Evolutionary conservation across 2,888 invertebrate species (phyloP).

Genomic region (Rotaria macrura): DNA sequence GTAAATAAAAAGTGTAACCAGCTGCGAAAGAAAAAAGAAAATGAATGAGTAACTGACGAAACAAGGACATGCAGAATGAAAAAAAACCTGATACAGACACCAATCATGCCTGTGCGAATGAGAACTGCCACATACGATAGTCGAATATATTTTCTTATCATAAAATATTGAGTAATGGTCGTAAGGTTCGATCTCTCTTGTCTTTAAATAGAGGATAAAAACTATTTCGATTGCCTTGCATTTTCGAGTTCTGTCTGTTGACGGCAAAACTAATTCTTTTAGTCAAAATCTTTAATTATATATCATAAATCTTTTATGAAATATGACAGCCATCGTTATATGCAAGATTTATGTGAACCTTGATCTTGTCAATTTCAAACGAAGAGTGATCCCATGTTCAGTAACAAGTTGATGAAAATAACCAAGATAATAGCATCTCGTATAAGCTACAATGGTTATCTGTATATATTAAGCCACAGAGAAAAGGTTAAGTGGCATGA

Average conservation of each 20-base stretch:
- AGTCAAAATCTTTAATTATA: too few species aligned
- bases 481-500: background rate
- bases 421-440: background rate
- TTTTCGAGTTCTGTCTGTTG: background rate
- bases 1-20: background rate
- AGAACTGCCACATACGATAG: background rate
- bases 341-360: background rate
- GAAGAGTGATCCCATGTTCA: background rate
- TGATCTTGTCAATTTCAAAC: background rate
- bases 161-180: background rate
- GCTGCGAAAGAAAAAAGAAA: background rate
- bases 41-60: background rate
- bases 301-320: too few species aligned
- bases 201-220: background rate
- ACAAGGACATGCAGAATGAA: background rate
- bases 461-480: background rate
- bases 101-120: background rate
- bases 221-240: background rate
- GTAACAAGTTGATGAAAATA: background rate
- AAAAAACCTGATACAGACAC: background rate
- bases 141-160: background rate
- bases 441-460: background rate
- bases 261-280: too few species aligned
- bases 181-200: background rate
- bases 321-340: background rate